Evolutionary conservation across 2,888 invertebrate species (phyloP).

Genomic region (Melieria omissa): DNA sequence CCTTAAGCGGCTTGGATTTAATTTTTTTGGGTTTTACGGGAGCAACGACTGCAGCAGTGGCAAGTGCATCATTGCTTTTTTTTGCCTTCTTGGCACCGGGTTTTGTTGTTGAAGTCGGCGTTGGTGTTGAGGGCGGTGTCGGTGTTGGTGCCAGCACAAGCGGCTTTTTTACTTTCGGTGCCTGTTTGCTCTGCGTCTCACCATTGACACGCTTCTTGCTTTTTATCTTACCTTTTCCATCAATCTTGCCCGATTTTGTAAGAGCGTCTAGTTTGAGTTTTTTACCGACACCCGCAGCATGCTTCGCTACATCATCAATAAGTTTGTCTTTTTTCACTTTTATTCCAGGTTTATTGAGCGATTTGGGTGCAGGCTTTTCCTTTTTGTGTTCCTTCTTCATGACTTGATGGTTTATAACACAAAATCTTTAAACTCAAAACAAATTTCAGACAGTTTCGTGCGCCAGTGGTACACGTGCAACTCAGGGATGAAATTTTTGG

Average conservation of each 20-base stretch:
- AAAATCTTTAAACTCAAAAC: too few relatives aligned
- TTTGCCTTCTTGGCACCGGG: slow-evolving; percentile 5
- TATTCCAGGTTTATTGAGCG: slow-evolving; percentile 16
- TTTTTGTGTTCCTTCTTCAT: background rate
- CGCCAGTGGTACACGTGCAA: too few relatives aligned
- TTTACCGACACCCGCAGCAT: background rate
- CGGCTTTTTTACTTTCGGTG: slow-evolving; percentile 11
- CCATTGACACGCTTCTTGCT: background rate
- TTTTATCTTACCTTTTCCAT: background rate
- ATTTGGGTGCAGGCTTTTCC: slow-evolving; percentile 41
- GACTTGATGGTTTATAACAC: too few relatives aligned
- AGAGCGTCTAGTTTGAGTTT: background rate
- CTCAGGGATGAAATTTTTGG: too few relatives aligned
- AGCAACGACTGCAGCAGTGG: too few relatives aligned
- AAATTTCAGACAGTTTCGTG: too few relatives aligned
- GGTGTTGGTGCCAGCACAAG: slow-evolving; percentile 33
- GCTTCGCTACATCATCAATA: background rate
- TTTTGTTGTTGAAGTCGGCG: background rate
- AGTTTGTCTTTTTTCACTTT: slow-evolving; percentile 10
- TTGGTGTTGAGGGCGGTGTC: slow-evolving; percentile 13
- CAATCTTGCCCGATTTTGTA: background rate
- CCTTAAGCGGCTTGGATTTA: background rate
- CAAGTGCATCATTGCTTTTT: too few relatives aligned
- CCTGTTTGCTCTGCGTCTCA: background rate
- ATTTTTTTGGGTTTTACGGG: background rate